These are phyloP conservation scores for Bombus superbus DNA, from an alignment of 1,140 invertebrate species.

Conservation along the genomic window DNA sequence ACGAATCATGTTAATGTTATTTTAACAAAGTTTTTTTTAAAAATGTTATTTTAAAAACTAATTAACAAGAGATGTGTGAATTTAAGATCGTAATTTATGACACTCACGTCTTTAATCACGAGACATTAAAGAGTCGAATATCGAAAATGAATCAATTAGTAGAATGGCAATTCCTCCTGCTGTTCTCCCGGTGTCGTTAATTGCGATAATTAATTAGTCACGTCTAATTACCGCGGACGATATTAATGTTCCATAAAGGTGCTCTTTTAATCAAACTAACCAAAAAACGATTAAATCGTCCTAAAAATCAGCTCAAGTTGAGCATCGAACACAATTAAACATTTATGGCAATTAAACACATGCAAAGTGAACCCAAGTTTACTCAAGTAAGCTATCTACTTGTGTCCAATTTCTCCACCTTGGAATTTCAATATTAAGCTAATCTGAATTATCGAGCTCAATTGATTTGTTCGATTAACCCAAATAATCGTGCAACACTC, in stretches of 20 bases:
- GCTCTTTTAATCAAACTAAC: background rate
- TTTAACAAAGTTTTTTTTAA: too few relatives aligned
- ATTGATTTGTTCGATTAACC: too few relatives aligned
- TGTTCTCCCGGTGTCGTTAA: background rate
- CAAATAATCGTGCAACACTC: too few relatives aligned
- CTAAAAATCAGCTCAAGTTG: background rate
- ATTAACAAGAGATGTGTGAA: background rate
- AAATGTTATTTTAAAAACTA: background rate
- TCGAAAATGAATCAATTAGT: conserved; percentile 38
- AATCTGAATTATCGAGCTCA: background rate
- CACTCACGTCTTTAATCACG: background rate
- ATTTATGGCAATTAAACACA: background rate
- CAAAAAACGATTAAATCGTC: background rate
- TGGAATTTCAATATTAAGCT: background rate
- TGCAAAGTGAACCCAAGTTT: too few relatives aligned
- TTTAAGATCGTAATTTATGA: background rate
- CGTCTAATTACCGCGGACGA: conserved; percentile 1
- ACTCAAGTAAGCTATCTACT: too few relatives aligned
- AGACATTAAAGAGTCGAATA: conserved; percentile 3
- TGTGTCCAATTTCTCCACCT: too few relatives aligned
- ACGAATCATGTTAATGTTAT: background rate
- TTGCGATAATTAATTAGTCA: conserved; percentile 28
- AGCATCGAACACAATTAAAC: background rate
- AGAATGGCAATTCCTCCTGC: background rate
- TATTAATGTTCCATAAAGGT: background rate